Conservation (phyloP, 2,888 invertebrate species). For the Morpho achilles region DNA sequence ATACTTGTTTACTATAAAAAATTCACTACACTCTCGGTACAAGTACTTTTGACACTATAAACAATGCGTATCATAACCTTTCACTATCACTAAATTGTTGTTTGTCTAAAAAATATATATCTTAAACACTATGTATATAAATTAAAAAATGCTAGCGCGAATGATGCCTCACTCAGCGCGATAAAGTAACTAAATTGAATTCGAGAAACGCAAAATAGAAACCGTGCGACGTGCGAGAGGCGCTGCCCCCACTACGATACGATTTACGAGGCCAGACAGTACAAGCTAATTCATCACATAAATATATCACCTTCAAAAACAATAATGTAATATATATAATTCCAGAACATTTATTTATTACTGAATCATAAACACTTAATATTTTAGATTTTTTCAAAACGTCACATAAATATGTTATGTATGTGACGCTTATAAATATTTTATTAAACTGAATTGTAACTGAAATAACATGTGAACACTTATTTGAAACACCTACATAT, state of each 20-base stretch:
- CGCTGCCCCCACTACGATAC: constrained; percentile 63
- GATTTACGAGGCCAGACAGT: constrained; percentile 73
- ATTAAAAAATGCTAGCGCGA: constrained; percentile 61
- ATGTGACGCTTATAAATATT: too few relatives aligned
- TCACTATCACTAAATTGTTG: constrained; percentile 47
- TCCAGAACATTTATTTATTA: too few relatives aligned
- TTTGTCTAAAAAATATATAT: constrained; percentile 47
- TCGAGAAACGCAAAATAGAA: constrained; percentile 77
- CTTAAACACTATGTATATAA: constrained; percentile 55
- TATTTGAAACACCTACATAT: too few relatives aligned
- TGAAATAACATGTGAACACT: too few relatives aligned
- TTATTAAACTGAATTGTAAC: too few relatives aligned
- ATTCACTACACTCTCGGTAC: constrained; percentile 53
- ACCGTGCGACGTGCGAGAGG: constrained; percentile 70
- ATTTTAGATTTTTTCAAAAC: too few relatives aligned
- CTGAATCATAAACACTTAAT: too few relatives aligned
- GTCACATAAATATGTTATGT: too few relatives aligned
- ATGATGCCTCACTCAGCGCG: constrained; percentile 59
- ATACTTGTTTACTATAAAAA: constrained; percentile 41
- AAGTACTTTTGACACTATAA: constrained; percentile 48
- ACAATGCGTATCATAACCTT: constrained; percentile 46
- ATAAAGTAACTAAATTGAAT: constrained; percentile 69
- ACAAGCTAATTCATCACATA: constrained; percentile 50
- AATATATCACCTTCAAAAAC: constrained; percentile 22
- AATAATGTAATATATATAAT: too few relatives aligned